These are phyloP conservation scores for Sternarchorhynchus goeldii DNA, from an alignment of 2,797 vertebrate genomes.

Conservation along the genomic window DNA sequence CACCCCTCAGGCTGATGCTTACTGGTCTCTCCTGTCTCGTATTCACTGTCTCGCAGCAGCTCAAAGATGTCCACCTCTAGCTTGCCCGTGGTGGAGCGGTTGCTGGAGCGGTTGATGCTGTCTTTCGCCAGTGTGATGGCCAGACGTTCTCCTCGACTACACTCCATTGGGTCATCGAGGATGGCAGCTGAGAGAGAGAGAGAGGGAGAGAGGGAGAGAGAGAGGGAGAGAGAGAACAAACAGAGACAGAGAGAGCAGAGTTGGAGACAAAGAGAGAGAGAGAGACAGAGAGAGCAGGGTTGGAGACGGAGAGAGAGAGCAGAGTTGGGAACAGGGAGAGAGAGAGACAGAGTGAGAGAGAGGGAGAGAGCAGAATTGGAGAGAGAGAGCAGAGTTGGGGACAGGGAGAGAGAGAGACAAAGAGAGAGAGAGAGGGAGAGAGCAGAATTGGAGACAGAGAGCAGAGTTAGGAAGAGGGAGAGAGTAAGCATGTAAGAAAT, in stretches of 20 bases:
- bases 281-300: not conserved
- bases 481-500: not conserved
- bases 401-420: slow-evolving; percentile 29
- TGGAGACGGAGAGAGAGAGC: not conserved
- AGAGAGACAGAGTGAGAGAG: slow-evolving; percentile 1
- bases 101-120: slow-evolving; percentile 90
- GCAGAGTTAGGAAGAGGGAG: not conserved
- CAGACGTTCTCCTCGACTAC: slow-evolving; percentile 95
- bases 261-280: not conserved
- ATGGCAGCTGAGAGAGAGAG: slow-evolving; percentile 84
- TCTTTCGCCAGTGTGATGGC: slow-evolving; percentile 98
- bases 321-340: not conserved
- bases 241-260: not conserved
- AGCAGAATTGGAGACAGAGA: not conserved
- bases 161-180: slow-evolving; percentile 98
- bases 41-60: slow-evolving; percentile 96
- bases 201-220: slow-evolving; percentile 11
- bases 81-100: slow-evolving; percentile 89
- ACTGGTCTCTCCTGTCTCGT: slow-evolving; percentile 98
- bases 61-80: slow-evolving; percentile 99
- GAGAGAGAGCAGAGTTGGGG: not conserved
- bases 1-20: slow-evolving; percentile 65
- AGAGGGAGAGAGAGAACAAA: slow-evolving; percentile 26
- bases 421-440: too few species aligned
- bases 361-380: not conserved